A percentile compares a stretch with the other conserved stretches of the same genome.
Evolutionary conservation across 2,797 vertebrate genomes (phyloP).

Genomic region (Harpagifer antarcticus): DNA sequence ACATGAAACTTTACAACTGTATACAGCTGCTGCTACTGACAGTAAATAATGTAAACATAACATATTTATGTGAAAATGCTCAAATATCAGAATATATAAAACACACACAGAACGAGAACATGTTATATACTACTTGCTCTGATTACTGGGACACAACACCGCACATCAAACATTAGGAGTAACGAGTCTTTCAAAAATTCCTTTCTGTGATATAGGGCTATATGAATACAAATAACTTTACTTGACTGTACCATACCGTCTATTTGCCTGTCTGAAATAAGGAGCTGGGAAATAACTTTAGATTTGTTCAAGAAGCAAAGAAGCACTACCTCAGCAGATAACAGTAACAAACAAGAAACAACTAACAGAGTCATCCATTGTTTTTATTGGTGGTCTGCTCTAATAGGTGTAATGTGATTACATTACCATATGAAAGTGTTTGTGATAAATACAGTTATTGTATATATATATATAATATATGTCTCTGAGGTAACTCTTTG

Average conservation of each 20-base stretch:
- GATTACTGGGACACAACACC: background rate
- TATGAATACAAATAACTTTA: too few relatives aligned
- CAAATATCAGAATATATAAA: too few relatives aligned
- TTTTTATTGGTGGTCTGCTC: constrained; percentile 40
- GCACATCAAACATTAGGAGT: background rate
- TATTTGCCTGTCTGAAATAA: too few relatives aligned
- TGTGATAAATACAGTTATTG: too few relatives aligned
- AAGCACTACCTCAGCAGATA: background rate
- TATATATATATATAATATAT: too few relatives aligned
- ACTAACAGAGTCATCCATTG: background rate
- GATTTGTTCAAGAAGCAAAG: background rate
- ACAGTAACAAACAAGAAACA: constrained; percentile 1
- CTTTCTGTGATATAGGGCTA: background rate
- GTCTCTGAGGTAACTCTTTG: accelerated
- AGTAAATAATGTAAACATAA: too few relatives aligned
- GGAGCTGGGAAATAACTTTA: background rate
- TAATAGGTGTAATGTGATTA: background rate
- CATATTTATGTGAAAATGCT: too few relatives aligned
- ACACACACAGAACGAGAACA: background rate
- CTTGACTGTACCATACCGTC: background rate
- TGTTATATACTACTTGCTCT: background rate
- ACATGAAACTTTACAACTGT: too few relatives aligned
- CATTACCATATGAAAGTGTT: too few relatives aligned
- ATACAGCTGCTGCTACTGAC: too few relatives aligned
- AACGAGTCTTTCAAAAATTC: background rate